A percentile compares a stretch with the other conserved stretches of the same genome.
phyloP scores from a whole-genome alignment of 1,140 invertebrate genomes.

The Mycetomoellerius zeteki region DNA sequence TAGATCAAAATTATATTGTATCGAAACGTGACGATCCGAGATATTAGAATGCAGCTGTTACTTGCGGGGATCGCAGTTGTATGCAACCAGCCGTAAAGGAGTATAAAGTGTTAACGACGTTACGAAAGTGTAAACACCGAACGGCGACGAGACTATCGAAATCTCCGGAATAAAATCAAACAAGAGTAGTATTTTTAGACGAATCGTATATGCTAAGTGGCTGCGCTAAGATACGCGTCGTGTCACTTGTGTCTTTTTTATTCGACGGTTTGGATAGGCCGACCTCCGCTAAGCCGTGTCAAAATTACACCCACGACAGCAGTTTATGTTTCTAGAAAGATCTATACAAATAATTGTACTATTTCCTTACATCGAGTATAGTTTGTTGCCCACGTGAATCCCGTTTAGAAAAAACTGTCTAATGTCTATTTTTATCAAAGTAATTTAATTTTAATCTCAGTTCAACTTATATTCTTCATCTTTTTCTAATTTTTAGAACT shows the following conservation, averaged over 20 bases:
- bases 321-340: constrained; percentile 30
- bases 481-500: too few species aligned
- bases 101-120: background rate
- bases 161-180: constrained; percentile 28
- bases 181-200: constrained; percentile 33
- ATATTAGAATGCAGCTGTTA: background rate
- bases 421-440: too few species aligned
- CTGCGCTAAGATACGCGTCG: background rate
- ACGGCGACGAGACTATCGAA: background rate
- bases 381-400: background rate
- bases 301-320: constrained; percentile 27
- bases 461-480: too few species aligned
- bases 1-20: background rate
- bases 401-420: background rate
- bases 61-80: background rate
- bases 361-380: background rate
- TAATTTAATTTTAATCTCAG: too few species aligned
- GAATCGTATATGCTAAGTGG: constrained; percentile 18
- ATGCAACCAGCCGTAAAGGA: background rate
- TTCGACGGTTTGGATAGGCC: constrained; percentile 8
- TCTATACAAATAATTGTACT: constrained; percentile 43
- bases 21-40: background rate
- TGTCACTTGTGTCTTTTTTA: constrained; percentile 23
- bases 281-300: background rate
- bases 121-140: constrained; percentile 31